These are phyloP conservation scores for Solenodon paradoxus DNA, from an alignment of 2,113 vertebrate genomes.

Conservation along the genomic window DNA sequence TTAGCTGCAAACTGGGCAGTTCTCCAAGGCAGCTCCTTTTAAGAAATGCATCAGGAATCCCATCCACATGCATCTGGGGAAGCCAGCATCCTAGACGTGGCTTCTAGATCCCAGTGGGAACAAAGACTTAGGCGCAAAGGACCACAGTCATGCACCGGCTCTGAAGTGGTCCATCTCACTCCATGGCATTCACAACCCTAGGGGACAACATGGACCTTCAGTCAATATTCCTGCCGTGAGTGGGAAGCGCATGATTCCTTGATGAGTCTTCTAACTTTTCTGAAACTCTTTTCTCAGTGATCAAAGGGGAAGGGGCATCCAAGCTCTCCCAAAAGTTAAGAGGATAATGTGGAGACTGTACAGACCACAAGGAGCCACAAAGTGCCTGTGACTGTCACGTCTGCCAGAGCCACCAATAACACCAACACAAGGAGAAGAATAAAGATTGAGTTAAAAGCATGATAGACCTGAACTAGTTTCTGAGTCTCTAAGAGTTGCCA, in stretches of 20 bases:
- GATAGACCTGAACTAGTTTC: background rate
- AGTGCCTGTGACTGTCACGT: background rate
- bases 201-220: background rate
- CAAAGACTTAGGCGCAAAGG: background rate
- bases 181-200: background rate
- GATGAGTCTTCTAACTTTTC: background rate
- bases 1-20: background rate
- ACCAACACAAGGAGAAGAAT: background rate
- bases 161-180: background rate
- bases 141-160: background rate
- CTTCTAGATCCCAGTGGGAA: background rate
- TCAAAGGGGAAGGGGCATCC: background rate
- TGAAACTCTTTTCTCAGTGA: background rate
- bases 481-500: background rate
- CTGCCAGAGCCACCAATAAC: background rate
- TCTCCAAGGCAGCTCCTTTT: background rate
- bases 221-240: background rate
- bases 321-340: background rate
- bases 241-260: background rate
- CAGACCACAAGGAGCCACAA: background rate
- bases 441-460: background rate
- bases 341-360: background rate
- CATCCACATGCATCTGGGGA: background rate
- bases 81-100: background rate
- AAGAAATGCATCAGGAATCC: background rate